Evolutionary conservation across 2,888 invertebrate species (phyloP).

Genomic region (Pseudeuparius sepicola): DNA sequence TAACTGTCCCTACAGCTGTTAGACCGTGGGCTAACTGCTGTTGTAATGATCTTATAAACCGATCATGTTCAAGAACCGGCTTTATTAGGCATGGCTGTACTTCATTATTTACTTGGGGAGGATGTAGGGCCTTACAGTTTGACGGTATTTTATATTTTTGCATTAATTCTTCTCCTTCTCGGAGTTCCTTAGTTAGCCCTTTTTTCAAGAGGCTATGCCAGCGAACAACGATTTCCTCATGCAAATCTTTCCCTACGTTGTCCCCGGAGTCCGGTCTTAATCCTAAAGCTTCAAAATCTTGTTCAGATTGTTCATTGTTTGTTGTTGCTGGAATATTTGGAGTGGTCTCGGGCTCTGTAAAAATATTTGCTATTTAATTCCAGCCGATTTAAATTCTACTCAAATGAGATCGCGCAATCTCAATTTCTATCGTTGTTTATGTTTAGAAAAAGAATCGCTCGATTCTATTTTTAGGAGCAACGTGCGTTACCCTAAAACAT

Average conservation of each 20-base stretch:
- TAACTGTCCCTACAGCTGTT: constrained; percentile 10
- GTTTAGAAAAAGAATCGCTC: too few species aligned
- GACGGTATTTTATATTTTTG: constrained; percentile 7
- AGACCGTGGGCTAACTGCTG: constrained; percentile 12
- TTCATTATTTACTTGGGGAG: constrained; percentile 8
- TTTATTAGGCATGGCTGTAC: constrained; percentile 8
- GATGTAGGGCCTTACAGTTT: constrained; percentile 6
- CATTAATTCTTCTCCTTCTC: constrained; percentile 7
- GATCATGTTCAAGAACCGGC: constrained; percentile 5
- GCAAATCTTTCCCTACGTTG: not conserved
- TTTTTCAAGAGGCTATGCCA: constrained; percentile 1
- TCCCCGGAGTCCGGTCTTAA: not conserved
- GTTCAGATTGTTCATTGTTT: constrained; percentile 1
- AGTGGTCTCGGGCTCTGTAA: too few species aligned
- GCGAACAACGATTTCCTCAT: constrained; percentile 7
- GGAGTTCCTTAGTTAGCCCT: constrained; percentile 4
- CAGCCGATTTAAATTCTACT: too few species aligned
- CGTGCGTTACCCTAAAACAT: too few species aligned
- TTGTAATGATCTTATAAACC: constrained; percentile 7
- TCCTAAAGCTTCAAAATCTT: constrained; percentile 1
- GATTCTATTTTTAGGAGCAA: too few species aligned
- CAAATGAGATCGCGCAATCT: too few species aligned
- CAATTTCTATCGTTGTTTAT: too few species aligned
- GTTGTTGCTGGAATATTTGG: too few species aligned
- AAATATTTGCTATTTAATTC: too few species aligned